Conservation (phyloP, 2,797 vertebrate genomes). For the Pangasius macronema region DNA sequence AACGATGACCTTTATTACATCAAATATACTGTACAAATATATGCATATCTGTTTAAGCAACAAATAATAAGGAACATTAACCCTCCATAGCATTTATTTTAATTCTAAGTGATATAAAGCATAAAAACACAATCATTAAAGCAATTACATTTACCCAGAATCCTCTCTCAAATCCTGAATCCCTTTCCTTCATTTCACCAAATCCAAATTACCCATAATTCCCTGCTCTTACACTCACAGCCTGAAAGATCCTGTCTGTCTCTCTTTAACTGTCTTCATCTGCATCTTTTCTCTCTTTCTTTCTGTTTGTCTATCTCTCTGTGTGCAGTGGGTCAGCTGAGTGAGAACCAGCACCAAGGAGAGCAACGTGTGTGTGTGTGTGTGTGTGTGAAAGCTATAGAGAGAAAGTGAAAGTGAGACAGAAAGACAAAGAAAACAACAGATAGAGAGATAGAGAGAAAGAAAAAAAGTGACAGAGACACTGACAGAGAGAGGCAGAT, state of each 20-base stretch:
- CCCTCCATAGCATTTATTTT: background rate
- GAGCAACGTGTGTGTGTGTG: too few species aligned
- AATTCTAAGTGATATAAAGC: background rate
- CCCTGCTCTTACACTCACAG: background rate
- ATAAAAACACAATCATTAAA: background rate
- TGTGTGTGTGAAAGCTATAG: background rate
- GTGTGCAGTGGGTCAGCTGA: slow-evolving; percentile 51
- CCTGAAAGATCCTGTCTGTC: background rate
- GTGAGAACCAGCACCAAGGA: slow-evolving; percentile 36
- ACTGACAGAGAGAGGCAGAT: background rate
- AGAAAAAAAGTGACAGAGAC: background rate
- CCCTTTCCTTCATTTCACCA: background rate
- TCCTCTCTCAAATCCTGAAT: background rate
- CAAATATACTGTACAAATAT: background rate
- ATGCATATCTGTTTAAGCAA: background rate
- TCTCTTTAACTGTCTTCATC: background rate
- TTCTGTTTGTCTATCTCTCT: slow-evolving; percentile 14
- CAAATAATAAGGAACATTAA: background rate
- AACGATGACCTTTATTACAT: background rate
- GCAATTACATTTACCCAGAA: background rate
- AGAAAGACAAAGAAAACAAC: background rate
- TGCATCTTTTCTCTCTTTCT: slow-evolving; percentile 21
- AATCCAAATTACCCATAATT: slow-evolving; percentile 14
- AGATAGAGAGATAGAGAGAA: background rate
- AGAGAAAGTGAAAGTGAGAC: slow-evolving; percentile 6